phyloP scores from a whole-genome alignment of 2,888 invertebrate species.

The Trachelus stipa region DNA sequence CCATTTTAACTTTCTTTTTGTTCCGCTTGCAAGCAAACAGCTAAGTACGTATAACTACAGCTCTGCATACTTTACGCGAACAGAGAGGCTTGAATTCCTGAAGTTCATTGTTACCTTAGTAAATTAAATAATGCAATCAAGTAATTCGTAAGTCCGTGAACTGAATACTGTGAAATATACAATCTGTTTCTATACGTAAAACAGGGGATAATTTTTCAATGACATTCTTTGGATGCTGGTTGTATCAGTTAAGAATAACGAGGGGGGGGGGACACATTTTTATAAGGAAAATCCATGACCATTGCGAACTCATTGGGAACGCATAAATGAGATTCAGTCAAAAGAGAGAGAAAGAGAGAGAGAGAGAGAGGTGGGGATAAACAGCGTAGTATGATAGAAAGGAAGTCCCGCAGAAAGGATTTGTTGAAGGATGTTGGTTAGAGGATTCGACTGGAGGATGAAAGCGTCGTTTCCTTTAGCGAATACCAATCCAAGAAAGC shows the following conservation, averaged over 20 bases:
- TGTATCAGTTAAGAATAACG: background rate
- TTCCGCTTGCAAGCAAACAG: background rate
- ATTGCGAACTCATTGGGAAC: background rate
- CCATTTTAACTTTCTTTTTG: no score
- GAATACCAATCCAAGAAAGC: background rate
- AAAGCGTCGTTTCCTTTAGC: background rate
- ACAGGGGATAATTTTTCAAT: background rate
- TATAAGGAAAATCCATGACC: background rate
- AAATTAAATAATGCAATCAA: background rate
- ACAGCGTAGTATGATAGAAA: constrained; percentile 3
- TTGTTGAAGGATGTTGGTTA: background rate
- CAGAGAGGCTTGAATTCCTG: background rate
- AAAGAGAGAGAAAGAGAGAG: background rate
- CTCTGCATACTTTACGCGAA: background rate
- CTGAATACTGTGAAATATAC: background rate
- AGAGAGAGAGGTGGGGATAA: constrained; percentile 15
- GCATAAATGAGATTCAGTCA: background rate
- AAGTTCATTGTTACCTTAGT: background rate
- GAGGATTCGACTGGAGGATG: background rate
- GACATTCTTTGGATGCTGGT: background rate
- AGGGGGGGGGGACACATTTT: background rate
- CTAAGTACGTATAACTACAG: background rate
- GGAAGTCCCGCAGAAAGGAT: background rate
- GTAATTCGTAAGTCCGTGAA: background rate
- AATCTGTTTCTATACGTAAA: background rate